Evolutionary conservation across 2,888 invertebrate species (phyloP), one percentile per base, ranked within the genome.

Genomic region (Hermodice carunculata): DNA sequence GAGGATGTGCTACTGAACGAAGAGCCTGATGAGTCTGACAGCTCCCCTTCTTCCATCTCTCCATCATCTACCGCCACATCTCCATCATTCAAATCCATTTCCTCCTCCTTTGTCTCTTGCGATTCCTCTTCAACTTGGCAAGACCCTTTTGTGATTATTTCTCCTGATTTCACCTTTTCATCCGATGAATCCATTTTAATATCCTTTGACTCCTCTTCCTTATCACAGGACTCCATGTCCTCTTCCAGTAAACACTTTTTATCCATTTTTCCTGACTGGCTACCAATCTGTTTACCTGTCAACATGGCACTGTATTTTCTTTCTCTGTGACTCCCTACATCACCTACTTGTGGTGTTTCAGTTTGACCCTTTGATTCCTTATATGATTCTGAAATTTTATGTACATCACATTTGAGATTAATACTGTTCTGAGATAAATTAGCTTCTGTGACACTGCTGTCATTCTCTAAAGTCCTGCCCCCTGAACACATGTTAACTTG

Each of bases 41-140:
- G 17, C 31, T 63, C 52, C 34, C 59, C 64, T 26, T 64, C 64
- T 46, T 64, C 64, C 22, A 59, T 11, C 14, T 59, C 58, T 1
- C 52, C 34, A 1, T 58, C 64, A 17, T 24, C 17, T 5, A 19
- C 43, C 14, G 29, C 43, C 28, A 32, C 54, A 1, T 32, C n/a
- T 3, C 24, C 42, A 40, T 37, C 24, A 24, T 49, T 28, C 17
- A 19, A 8, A 44, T 49, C 14, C 49, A 49, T 49, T 49, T 49
- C 6, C 28, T 14, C 22, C 8, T 44, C 22, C 19, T 44, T 19
- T 14, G 8, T 22, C 14, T 49, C 49, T 26, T 49, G 11, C 11
- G 11, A 11, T 37, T 37, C 40, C 40, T 14, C 40, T 14, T 11
- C 17, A 37, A 14, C 40, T 14, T 37, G 11, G 17, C 17, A 34